Evolutionary conservation across 2,113 vertebrate genomes (phyloP).

Genomic region (Bufo bufo): DNA sequence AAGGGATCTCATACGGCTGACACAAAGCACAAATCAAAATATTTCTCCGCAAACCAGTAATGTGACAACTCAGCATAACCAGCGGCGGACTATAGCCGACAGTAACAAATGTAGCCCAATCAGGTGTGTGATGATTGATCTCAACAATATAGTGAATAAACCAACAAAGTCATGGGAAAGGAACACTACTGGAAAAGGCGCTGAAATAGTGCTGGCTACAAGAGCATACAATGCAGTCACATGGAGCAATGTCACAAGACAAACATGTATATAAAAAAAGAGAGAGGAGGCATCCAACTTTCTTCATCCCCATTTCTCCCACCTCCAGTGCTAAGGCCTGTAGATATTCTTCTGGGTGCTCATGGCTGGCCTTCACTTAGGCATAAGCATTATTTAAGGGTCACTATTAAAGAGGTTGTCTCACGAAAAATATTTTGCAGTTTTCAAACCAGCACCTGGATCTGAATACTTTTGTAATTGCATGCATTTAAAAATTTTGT

Average conservation of each 20-base stretch:
- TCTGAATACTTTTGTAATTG: too few relatives aligned
- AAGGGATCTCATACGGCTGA: slow-evolving; percentile 24
- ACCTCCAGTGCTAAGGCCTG: too few relatives aligned
- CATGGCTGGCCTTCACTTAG: too few relatives aligned
- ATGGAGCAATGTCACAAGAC: too few relatives aligned
- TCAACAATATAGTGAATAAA: slow-evolving; percentile 3
- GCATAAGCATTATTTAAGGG: too few relatives aligned
- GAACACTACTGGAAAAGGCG: neutral
- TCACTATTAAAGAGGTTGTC: too few relatives aligned
- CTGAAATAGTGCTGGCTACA: neutral
- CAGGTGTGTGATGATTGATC: slow-evolving; percentile 46
- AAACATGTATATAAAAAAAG: neutral
- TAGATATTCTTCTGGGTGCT: too few relatives aligned
- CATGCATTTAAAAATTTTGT: too few relatives aligned
- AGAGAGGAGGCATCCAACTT: neutral
- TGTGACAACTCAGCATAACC: slow-evolving; percentile 54
- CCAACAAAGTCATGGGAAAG: slow-evolving; percentile 18
- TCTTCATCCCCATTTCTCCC: too few relatives aligned
- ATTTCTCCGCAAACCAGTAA: slow-evolving; percentile 50
- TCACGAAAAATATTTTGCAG: too few relatives aligned
- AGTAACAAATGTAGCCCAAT: slow-evolving; percentile 42
- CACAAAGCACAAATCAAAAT: slow-evolving; percentile 50
- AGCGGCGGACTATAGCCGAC: slow-evolving; percentile 40
- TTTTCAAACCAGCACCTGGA: too few relatives aligned
- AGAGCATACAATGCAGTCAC: neutral